Conservation (phyloP, 2,113 vertebrate genomes). For the Tragulus kanchil region DNA sequence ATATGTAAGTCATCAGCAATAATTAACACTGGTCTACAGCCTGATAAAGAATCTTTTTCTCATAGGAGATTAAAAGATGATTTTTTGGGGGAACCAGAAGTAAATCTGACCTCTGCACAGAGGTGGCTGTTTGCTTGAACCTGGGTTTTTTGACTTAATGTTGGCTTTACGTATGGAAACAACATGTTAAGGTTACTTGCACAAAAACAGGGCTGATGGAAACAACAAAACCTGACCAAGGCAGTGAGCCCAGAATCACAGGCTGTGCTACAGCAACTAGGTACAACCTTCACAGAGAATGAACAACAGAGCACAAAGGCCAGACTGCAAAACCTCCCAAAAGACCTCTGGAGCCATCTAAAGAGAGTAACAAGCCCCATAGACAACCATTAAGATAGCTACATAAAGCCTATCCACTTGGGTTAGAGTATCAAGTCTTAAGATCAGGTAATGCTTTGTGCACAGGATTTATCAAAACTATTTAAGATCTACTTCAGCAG, state of each 20-base stretch:
- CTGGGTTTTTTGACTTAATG: constrained; percentile 44
- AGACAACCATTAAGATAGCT: constrained; percentile 47
- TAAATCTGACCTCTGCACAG: neutral
- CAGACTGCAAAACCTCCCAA: neutral
- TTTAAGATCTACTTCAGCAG: neutral
- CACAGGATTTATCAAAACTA: neutral
- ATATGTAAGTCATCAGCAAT: constrained; percentile 17
- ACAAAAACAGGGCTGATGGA: constrained; percentile 2
- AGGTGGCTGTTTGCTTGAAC: constrained; percentile 1
- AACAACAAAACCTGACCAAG: constrained; percentile 36
- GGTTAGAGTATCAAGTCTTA: constrained; percentile 3
- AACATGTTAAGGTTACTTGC: neutral
- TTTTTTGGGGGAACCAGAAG: constrained; percentile 59
- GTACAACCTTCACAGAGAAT: constrained; percentile 8
- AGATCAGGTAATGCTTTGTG: neutral
- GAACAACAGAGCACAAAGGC: neutral
- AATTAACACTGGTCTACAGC: constrained; percentile 45
- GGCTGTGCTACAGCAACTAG: neutral
- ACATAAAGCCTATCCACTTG: constrained; percentile 10
- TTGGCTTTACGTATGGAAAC: no score
- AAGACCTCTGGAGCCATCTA: constrained; percentile 10
- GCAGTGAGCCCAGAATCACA: neutral
- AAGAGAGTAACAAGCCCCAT: constrained; percentile 34
- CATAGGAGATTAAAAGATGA: constrained; percentile 35
- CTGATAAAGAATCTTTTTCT: constrained; percentile 49